A percentile compares a stretch with the other conserved stretches of the same genome.
Conservation (phyloP, 2,888 invertebrate species). For the Parnassius orleans region DNA sequence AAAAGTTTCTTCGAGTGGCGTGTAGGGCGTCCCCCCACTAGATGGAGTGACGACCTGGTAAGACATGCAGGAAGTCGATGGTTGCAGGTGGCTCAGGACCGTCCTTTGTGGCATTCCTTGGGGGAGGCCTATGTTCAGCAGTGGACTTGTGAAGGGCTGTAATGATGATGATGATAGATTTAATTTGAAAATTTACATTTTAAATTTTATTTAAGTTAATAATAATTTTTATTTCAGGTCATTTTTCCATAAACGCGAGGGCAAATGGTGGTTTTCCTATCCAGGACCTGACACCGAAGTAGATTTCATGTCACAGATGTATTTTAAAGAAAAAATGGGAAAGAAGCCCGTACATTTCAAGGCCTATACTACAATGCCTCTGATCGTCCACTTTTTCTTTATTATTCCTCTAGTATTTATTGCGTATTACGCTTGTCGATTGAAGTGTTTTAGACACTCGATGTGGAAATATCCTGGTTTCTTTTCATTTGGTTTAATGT, state of each 20-base stretch:
- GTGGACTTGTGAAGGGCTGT: too few relatives aligned
- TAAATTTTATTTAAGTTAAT: too few relatives aligned
- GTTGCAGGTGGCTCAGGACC: too few relatives aligned
- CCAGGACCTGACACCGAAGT: slow-evolving; percentile 50
- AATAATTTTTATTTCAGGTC: slow-evolving; percentile 40
- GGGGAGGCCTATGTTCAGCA: too few relatives aligned
- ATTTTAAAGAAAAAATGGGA: slow-evolving; percentile 39
- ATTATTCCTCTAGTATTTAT: slow-evolving; percentile 44
- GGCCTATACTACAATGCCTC: slow-evolving; percentile 47
- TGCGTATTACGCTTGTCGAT: slow-evolving; percentile 45
- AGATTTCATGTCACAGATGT: slow-evolving; percentile 49
- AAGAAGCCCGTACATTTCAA: slow-evolving; percentile 46
- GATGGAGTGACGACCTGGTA: too few relatives aligned
- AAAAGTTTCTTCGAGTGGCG: too few relatives aligned
- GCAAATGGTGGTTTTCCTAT: slow-evolving; percentile 50
- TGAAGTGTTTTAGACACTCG: slow-evolving; percentile 48
- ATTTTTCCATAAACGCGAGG: slow-evolving; percentile 48
- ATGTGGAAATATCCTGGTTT: slow-evolving; percentile 48
- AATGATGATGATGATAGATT: too few relatives aligned
- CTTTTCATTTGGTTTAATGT: slow-evolving; percentile 50
- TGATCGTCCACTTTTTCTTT: slow-evolving; percentile 44
- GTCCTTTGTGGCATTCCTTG: too few relatives aligned
- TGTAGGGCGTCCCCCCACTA: too few relatives aligned
- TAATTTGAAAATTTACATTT: too few relatives aligned
- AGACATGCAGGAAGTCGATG: too few relatives aligned